Percentiles rank a stretch among this genome's conserved stretches.
These are phyloP conservation scores for Zophobas morio DNA, from an alignment of 1,140 invertebrate species.

Conservation along the genomic window DNA sequence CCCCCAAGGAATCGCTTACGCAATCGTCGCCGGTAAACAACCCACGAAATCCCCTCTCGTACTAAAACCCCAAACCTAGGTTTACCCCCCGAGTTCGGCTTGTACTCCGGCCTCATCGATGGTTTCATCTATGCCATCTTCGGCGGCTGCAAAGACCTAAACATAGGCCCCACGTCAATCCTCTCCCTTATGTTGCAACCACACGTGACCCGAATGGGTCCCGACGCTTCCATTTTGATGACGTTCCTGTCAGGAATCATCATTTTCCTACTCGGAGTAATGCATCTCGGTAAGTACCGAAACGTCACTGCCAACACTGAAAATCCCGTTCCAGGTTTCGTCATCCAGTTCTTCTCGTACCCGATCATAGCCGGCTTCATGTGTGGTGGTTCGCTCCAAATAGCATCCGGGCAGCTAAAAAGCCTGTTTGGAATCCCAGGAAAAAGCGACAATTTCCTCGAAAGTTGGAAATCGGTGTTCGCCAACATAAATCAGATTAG, in stretches of 20 bases:
- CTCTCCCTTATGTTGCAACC: conserved; percentile 84
- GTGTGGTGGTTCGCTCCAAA: conserved; percentile 91
- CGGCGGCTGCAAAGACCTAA: conserved; percentile 80
- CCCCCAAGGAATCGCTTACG: conserved; percentile 88
- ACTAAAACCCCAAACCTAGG: conserved; percentile 75
- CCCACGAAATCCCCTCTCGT: not conserved
- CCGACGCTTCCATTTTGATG: conserved; percentile 83
- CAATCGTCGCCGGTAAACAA: conserved; percentile 78
- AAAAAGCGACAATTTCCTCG: conserved; percentile 73
- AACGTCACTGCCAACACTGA: conserved; percentile 10
- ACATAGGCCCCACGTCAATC: conserved; percentile 88
- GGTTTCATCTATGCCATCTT: conserved; percentile 89
- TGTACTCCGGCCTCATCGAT: conserved; percentile 73
- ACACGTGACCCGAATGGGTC: conserved; percentile 78
- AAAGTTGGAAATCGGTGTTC: conserved; percentile 72
- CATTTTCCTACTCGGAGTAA: conserved; percentile 81
- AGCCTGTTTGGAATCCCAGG: conserved; percentile 81
- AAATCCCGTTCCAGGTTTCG: conserved; percentile 78
- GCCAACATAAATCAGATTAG: conserved; percentile 35
- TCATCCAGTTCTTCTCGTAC: conserved; percentile 92
- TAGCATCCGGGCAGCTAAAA: conserved; percentile 90
- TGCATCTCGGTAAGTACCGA: conserved; percentile 77
- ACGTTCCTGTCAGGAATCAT: conserved; percentile 82
- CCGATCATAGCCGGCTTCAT: conserved; percentile 94
- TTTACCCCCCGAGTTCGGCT: conserved; percentile 78